phyloP scores from a whole-genome alignment of 2,113 vertebrate species.

The Pelmatolapia mariae region DNA sequence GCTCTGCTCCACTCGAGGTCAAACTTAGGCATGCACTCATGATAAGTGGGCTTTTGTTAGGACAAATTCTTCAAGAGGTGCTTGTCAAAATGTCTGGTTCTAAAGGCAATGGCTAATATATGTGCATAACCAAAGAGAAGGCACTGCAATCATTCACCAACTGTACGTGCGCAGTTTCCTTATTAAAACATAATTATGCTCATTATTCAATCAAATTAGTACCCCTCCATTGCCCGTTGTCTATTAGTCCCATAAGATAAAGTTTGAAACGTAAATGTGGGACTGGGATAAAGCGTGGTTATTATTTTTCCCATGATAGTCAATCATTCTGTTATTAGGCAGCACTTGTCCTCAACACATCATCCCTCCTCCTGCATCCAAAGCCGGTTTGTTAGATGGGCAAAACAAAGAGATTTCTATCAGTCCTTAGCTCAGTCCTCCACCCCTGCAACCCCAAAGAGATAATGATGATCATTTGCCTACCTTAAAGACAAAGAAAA shows the following conservation, averaged over 20 bases:
- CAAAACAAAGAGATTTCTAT: slow-evolving; percentile 38
- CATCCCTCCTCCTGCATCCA: background rate
- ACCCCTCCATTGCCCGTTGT: slow-evolving; percentile 30
- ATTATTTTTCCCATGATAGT: slow-evolving; percentile 26
- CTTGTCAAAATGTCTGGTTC: slow-evolving; percentile 36
- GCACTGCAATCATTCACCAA: slow-evolving; percentile 16
- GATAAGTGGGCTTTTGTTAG: slow-evolving; percentile 41
- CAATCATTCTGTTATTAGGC: slow-evolving; percentile 38
- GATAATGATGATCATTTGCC: slow-evolving; percentile 3
- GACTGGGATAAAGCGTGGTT: slow-evolving; percentile 6
- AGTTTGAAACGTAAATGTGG: slow-evolving; percentile 42
- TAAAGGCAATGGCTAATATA: slow-evolving; percentile 22
- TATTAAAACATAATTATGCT: slow-evolving; percentile 46
- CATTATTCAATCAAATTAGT: slow-evolving; percentile 52
- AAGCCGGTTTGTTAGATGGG: slow-evolving; percentile 16
- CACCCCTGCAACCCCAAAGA: background rate
- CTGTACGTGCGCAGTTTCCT: background rate
- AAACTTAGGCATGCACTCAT: slow-evolving; percentile 23
- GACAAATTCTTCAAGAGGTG: slow-evolving; percentile 40
- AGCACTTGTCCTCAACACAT: background rate
- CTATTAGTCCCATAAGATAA: slow-evolving; percentile 46
- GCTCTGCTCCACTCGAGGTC: slow-evolving; percentile 8
- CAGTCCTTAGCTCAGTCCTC: background rate
- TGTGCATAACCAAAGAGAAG: slow-evolving; percentile 37
- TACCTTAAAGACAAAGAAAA: slow-evolving; percentile 11